Base-by-base conservation (phyloP, 2,888 invertebrate genomes). In the Rhagonycha fulva region DNA sequence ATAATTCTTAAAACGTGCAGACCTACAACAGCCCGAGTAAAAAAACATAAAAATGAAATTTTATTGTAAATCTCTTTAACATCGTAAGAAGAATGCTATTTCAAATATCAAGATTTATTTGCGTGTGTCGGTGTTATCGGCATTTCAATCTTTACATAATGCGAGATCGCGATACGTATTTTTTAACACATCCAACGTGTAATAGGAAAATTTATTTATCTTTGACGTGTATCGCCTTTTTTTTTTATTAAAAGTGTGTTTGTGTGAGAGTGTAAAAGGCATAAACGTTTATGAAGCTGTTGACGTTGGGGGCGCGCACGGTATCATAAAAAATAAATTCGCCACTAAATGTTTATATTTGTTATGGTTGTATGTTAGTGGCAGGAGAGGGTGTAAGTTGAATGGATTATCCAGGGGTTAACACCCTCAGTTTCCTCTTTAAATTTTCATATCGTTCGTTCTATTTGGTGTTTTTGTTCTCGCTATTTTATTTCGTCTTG, bases 371-470 rank as follows among this genome's bases (percentile, higher is more conserved):
- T 12, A 32, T 12, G 32, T 12, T 12, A 12, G 32, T 47, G 47
- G 47, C 47, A 47, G 47, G 47, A 47, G 47, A 74, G 19, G 70
- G 63, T 70, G 70, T 67, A 9, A 70, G 70, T 74, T 70, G 70
- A 74, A 74, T 73, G 62, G 73, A 73, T 73, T 73, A 73, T 70
- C 74, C 47, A n/a, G 67, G 74, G 74, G 74, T 74, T 74, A 74
- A 74, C 74, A 74, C 70, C 74, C 70, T 73, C 66, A 47, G 47
- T 70, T 74, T 74, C 74, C 74, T 74, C 66, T 74, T 74, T 74
- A 74, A 74, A 74, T 70, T 74, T 74, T 74, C 68, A 74, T 74
- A 70, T 74, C 74, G 66, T 7, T 28, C 28, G 9, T 69, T 73
- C 69, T 73, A 63, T 73, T 74, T 47, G 63, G 70, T 74, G 70